Evolutionary conservation across 2,113 vertebrate genomes (phyloP).

Genomic region (Cynoglossus semilaevis): DNA sequence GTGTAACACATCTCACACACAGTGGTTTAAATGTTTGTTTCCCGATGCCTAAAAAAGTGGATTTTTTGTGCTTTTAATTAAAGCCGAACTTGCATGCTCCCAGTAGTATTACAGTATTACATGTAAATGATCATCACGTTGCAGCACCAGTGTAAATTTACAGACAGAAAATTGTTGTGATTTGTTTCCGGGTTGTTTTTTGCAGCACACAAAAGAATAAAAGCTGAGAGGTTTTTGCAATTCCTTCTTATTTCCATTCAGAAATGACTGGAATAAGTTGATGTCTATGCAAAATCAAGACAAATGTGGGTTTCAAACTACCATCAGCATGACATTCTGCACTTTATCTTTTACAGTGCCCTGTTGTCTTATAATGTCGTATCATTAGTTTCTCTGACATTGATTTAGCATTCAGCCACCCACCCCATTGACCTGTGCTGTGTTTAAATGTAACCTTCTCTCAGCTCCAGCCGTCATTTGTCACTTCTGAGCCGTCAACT

Average conservation of each 20-base stretch:
- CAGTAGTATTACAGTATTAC: constrained; percentile 27
- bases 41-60: constrained; percentile 48
- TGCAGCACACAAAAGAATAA: no score
- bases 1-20: constrained; percentile 66
- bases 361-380: constrained; percentile 79
- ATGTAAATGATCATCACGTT: constrained; percentile 26
- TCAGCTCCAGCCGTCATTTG: constrained; percentile 69
- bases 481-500: constrained; percentile 75
- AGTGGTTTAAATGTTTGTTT: constrained; percentile 63
- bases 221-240: no score
- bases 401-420: constrained; percentile 79
- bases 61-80: constrained; percentile 39
- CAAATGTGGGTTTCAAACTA: constrained; percentile 73
- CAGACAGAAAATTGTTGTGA: constrained; percentile 7
- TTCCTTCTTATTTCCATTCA: constrained; percentile 60
- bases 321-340: constrained; percentile 58
- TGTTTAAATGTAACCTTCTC: constrained; percentile 83
- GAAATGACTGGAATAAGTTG: constrained; percentile 64
- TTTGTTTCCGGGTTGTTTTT: constrained; percentile 15
- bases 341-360: constrained; percentile 72
- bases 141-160: background rate
- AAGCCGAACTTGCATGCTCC: constrained; percentile 8
- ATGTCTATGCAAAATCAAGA: constrained; percentile 82
- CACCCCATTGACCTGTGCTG: constrained; percentile 73
- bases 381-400: constrained; percentile 83